Base-by-base conservation (phyloP, 2,797 vertebrate genomes). In the Periophthalmus magnuspinnatus region DNA sequence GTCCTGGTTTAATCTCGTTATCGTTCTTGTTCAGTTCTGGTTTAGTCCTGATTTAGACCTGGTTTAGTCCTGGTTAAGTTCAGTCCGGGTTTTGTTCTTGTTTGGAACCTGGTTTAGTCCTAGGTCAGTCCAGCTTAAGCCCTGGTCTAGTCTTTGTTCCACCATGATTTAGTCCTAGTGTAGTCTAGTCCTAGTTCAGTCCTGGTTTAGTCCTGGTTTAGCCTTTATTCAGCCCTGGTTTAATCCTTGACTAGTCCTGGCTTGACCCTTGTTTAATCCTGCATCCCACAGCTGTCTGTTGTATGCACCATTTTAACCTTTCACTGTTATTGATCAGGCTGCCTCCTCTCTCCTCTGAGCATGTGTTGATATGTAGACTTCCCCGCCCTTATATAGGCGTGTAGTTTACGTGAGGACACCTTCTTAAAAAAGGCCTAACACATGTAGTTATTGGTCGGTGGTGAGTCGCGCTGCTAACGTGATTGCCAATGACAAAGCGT, bases 401-500 rank as follows among this genome's bases (percentile, higher is more conserved):
- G 76, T 5, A 10, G 60, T 41, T 38, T 38, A 22, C 72, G 76
- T 47, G 21, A 63, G 65, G 65, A 80, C 78, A 70, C 72, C 67
- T 76, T 76, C 91, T 88, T 34, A 89, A 82, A 78, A 88, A 91
- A 84, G 90, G 79, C 79, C 77, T 81, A 85, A 87, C 78, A 74
- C 69, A 82, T 16, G 41, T 88, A 61, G 34, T 61, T 61, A 41
- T n/a, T 41, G 59, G 59, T 41, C 17, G 59, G 34, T 67, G 77
- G 84, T 68, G 80, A 89, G 91, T 90, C 89, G 86, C 79, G 69
- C 90, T 89, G 91, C 90, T 93, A 94, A 93, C 92, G 84, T 93
- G 93, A 93, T 94, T 93, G 93, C 84, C 84, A 93, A 93, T 94
- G 93, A 93, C 93, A 93, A 93, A 93, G 92, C 91, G 92, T 94